Evolutionary conservation across 2,888 invertebrate species (phyloP).

Genomic region (Busseola fusca): DNA sequence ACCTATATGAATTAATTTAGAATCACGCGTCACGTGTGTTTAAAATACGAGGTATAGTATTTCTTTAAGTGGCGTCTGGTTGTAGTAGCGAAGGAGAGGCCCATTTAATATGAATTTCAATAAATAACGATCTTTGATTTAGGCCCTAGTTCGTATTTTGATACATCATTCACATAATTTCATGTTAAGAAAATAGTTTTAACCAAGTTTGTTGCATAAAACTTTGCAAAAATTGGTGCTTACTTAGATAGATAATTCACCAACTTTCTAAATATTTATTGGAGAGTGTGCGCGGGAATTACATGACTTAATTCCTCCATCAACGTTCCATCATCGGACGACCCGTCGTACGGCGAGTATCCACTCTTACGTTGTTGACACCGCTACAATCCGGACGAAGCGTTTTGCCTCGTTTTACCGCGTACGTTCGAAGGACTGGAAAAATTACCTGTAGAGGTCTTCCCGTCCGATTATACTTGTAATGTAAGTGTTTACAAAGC

Average conservation of each 20-base stretch:
- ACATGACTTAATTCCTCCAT: too few relatives aligned
- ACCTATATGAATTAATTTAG: constrained; percentile 31
- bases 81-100: constrained; percentile 20
- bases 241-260: not conserved
- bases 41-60: constrained; percentile 27
- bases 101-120: constrained; percentile 37
- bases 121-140: constrained; percentile 32
- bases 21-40: constrained; percentile 11
- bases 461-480: too few relatives aligned
- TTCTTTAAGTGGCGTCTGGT: constrained; percentile 24
- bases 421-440: too few relatives aligned
- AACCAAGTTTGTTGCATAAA: not conserved
- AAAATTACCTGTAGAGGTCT: too few relatives aligned
- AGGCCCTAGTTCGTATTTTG: not conserved
- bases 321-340: too few relatives aligned
- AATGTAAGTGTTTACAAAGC: too few relatives aligned
- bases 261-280: not conserved
- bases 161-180: not conserved
- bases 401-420: too few relatives aligned
- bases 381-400: too few relatives aligned
- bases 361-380: too few relatives aligned
- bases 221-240: not conserved
- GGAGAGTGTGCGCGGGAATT: too few relatives aligned
- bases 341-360: too few relatives aligned
- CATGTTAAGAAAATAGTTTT: not conserved